Evolutionary conservation across 2,797 vertebrate species (phyloP).

Genomic region (Microhierax caerulescens): DNA sequence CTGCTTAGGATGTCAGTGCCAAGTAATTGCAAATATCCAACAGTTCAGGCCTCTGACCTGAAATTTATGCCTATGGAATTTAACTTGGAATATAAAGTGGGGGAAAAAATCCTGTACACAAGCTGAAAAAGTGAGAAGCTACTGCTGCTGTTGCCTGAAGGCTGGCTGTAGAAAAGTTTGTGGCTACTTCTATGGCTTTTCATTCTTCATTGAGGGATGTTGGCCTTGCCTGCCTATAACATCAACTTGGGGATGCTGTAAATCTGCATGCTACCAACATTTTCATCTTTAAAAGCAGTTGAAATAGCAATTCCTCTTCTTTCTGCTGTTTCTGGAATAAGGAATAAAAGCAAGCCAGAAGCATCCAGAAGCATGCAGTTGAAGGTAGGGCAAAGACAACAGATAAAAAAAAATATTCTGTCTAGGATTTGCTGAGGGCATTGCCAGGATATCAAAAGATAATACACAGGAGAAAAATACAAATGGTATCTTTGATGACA

Average conservation of each 20-base stretch:
- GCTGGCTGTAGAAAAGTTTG: not conserved
- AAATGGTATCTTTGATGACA: not conserved
- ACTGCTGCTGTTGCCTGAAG: not conserved
- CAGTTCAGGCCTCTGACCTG: not conserved
- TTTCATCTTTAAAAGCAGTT: not conserved
- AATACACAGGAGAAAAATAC: not conserved
- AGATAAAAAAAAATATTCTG: not conserved
- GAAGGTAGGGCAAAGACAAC: not conserved
- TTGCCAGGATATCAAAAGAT: not conserved
- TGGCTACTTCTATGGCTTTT: not conserved
- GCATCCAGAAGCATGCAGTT: not conserved
- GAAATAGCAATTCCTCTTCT: not conserved
- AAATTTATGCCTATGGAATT: not conserved
- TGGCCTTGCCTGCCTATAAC: not conserved
- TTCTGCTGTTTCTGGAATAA: not conserved
- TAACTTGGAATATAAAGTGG: not conserved
- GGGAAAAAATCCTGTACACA: not conserved
- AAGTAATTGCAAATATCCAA: not conserved
- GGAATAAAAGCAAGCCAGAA: not conserved
- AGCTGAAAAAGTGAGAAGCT: not conserved
- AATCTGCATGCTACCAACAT: not conserved
- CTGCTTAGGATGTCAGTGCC: not conserved
- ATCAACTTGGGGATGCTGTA: not conserved
- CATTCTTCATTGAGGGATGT: not conserved
- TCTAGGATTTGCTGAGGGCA: not conserved